Percentiles rank a stretch among this genome's conserved stretches.
Conservation (phyloP, 92 coral and sea anemone genomes). For the Palythoa grandis region DNA sequence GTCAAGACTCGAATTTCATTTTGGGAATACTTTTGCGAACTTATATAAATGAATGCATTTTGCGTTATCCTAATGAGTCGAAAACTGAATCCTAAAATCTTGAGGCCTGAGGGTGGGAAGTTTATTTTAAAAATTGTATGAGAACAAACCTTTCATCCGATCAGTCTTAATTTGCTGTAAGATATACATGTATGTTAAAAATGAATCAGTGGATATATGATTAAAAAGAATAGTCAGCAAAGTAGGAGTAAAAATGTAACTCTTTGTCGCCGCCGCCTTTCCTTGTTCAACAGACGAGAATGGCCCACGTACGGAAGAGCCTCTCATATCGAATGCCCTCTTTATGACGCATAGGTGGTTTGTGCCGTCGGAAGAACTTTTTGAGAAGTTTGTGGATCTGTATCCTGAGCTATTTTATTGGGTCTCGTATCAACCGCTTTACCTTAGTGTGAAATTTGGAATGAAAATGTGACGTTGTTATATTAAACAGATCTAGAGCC, state of each 20-base stretch:
- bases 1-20: no score
- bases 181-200: neutral
- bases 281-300: constrained; percentile 65
- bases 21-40: no score
- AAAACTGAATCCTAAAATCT: neutral
- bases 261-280: neutral
- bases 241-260: neutral
- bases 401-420: constrained; percentile 62
- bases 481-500: neutral
- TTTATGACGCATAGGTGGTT: constrained; percentile 96
- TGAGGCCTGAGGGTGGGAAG: neutral
- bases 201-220: neutral
- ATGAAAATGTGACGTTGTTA: neutral
- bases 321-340: constrained; percentile 78
- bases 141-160: neutral
- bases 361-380: constrained; percentile 79
- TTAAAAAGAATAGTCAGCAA: neutral
- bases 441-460: neutral
- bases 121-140: neutral
- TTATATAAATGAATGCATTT: no score
- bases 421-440: neutral
- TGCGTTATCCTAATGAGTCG: no score
- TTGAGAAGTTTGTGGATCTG: constrained; percentile 79
- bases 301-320: constrained; percentile 69
- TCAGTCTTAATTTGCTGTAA: neutral